Percentiles rank a stretch among this genome's conserved stretches.
Evolutionary conservation across 2,797 vertebrate species (phyloP).

Genomic region (Benthosema pterotum): DNA sequence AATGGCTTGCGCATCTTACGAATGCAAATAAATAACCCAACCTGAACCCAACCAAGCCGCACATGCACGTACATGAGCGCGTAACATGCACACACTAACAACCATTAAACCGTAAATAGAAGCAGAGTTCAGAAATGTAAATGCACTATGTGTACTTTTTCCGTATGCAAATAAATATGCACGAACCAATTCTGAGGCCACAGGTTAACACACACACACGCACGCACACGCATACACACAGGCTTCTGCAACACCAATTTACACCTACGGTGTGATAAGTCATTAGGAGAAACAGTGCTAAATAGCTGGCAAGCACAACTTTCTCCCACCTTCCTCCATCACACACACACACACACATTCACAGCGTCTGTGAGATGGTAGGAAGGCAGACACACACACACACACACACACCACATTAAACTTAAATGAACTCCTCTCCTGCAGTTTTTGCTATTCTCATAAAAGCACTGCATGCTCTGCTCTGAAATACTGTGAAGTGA

Average conservation of each 20-base stretch:
- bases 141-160: slow-evolving; percentile 2
- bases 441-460: slow-evolving; percentile 51
- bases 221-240: slow-evolving; percentile 27
- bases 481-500: slow-evolving; percentile 64
- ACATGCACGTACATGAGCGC: neutral
- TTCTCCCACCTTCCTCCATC: slow-evolving; percentile 47
- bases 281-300: slow-evolving; percentile 55
- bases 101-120: no score
- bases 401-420: slow-evolving; percentile 23
- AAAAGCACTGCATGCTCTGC: slow-evolving; percentile 43
- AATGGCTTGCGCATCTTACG: slow-evolving; percentile 1
- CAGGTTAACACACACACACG: slow-evolving; percentile 3
- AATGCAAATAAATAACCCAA: slow-evolving; percentile 15
- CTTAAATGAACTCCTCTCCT: slow-evolving; percentile 59
- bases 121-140: no score
- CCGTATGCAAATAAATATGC: slow-evolving; percentile 17
- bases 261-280: slow-evolving; percentile 40
- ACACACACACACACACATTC: slow-evolving; percentile 45
- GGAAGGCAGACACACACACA: neutral
- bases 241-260: slow-evolving; percentile 57
- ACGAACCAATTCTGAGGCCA: neutral
- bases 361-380: slow-evolving; percentile 40
- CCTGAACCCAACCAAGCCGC: neutral
- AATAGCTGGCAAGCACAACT: slow-evolving; percentile 47
- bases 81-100: neutral